Base-by-base conservation (phyloP, 2,797 vertebrate species). In the Nannoperca australis region DNA sequence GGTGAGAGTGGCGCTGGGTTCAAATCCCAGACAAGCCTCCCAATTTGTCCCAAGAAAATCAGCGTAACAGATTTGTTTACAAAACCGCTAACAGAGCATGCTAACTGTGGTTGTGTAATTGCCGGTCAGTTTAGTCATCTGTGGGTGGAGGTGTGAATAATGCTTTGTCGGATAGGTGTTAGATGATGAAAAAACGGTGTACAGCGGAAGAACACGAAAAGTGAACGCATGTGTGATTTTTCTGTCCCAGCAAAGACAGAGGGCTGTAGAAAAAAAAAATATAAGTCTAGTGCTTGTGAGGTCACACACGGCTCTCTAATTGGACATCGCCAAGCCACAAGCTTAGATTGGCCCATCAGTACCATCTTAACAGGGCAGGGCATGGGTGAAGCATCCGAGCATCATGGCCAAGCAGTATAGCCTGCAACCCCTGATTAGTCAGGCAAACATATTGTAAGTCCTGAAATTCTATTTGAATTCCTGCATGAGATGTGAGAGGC, bases 131-230 rank as follows among this genome's bases (percentile, higher is more conserved):
- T 78, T 30, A 32, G 55, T 76, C 77, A 45, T 53, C 75, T 70
- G 76, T 79, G 80, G 79, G 78, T 22, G 77, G 56, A 78, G 51
- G 85, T 78, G 71, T 73, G 70, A 80, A 65, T 71, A 70, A 50
- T 51, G 74, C 1, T 14, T 44, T 47, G 63, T 24, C 14, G 49
- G 58, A 80, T 14, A 61, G 58, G 70, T 72, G 79, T 80, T 63
- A 53, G 49, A 81, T 68, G 61, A 78, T 70, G 76, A 68, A 69
- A 7, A 80, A 83, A 68, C 20, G 56, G 17, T 58, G 47, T 6
- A 18, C 45, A 61, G n/a, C 34, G 0, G 44, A 63, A 22, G 44
- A 65, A 62, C 12, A 61, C 62, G 45, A 38, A n/a, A 45, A 11
- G 32, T 65, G 17, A 63, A 54, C 50, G 65, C 62, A 56, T 71